These are phyloP conservation scores for Knipowitschia caucasica DNA, from an alignment of 2,797 vertebrate species.

Conservation along the genomic window DNA sequence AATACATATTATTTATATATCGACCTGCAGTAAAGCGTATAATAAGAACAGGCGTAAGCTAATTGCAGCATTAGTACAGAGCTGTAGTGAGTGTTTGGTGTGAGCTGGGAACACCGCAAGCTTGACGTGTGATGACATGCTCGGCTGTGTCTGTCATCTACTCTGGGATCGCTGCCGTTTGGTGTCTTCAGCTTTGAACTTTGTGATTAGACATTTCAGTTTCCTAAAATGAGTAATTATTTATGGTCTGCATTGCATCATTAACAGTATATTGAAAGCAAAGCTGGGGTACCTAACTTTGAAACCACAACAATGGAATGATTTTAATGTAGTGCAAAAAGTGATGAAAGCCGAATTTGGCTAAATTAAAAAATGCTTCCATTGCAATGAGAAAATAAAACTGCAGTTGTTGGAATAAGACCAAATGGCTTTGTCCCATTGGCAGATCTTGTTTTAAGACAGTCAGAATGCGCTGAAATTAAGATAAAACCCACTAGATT, in stretches of 20 bases:
- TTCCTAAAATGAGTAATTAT: constrained; percentile 12
- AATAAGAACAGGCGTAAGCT: constrained; percentile 49
- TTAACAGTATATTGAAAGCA: not conserved
- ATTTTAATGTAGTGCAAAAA: too few species aligned
- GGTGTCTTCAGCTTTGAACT: constrained; percentile 23
- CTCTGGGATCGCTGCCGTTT: constrained; percentile 34
- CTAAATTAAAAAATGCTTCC: too few species aligned
- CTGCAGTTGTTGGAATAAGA: too few species aligned
- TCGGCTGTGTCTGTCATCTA: constrained; percentile 59
- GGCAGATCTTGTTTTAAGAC: too few species aligned
- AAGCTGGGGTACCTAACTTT: too few species aligned
- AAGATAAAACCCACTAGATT: too few species aligned
- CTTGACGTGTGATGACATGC: constrained; percentile 67
- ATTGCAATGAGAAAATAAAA: too few species aligned
- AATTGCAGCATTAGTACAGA: constrained; percentile 48
- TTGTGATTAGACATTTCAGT: constrained; percentile 14
- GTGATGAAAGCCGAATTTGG: too few species aligned
- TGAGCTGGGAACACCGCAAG: constrained; percentile 31
- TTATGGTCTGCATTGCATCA: not conserved
- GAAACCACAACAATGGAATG: too few species aligned
- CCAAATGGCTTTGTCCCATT: too few species aligned
- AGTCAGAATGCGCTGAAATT: too few species aligned
- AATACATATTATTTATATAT: too few species aligned
- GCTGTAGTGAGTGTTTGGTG: constrained; percentile 55
- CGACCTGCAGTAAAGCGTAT: constrained; percentile 30